phyloP scores from a whole-genome alignment of 2,113 vertebrate genomes.

The Empidonax traillii region DNA sequence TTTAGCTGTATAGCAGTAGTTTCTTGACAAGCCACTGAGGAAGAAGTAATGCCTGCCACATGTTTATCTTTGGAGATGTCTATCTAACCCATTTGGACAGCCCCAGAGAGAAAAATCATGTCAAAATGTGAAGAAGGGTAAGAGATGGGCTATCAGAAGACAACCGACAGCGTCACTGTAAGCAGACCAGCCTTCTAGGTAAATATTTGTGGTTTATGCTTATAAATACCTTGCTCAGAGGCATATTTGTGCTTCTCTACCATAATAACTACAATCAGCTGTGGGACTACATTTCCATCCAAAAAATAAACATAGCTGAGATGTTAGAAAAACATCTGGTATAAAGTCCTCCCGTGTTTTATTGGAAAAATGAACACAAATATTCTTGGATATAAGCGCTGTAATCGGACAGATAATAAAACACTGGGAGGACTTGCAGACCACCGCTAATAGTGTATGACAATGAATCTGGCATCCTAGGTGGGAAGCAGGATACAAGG shows the following conservation, averaged over 20 bases:
- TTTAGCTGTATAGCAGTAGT: neutral
- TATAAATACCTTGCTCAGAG: neutral
- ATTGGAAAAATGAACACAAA: neutral
- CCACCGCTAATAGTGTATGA: neutral
- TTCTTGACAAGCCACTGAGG: slow-evolving; percentile 41
- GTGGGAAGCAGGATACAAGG: neutral
- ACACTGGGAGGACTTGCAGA: neutral
- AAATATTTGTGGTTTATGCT: slow-evolving; percentile 31
- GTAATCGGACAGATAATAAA: neutral
- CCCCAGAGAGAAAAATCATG: slow-evolving; percentile 44
- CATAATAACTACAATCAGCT: neutral
- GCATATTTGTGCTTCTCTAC: neutral
- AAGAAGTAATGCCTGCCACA: slow-evolving; percentile 54
- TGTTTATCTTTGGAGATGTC: slow-evolving; percentile 15
- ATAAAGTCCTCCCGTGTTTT: neutral
- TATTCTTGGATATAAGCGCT: neutral
- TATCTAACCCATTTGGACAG: slow-evolving; percentile 31
- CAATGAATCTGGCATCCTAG: neutral
- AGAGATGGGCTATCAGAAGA: neutral
- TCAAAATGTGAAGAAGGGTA: neutral
- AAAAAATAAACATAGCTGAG: neutral
- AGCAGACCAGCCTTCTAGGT: slow-evolving; percentile 40
- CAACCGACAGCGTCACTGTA: neutral
- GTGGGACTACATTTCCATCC: neutral
- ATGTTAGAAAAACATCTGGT: neutral